Evolutionary conservation across 2,113 vertebrate species (phyloP), one percentile per base, ranked within the genome.

Genomic region (Origma solitaria): DNA sequence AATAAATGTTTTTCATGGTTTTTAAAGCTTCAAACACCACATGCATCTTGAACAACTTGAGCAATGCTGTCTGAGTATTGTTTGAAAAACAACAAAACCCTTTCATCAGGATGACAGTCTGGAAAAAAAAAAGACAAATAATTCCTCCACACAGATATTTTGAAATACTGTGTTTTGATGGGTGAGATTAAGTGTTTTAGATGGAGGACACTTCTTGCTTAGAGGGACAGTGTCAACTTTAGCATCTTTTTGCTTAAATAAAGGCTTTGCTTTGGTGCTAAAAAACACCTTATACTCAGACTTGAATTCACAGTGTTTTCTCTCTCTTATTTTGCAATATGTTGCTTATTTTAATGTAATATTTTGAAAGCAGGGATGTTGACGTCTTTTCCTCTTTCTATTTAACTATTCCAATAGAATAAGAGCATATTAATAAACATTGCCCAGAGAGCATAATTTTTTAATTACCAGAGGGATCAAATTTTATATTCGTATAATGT

Each of bases 171-270:
- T 72, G 80, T 78, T 87, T 90, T 97, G 96, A 96, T 88, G 78
- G 79, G 47, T 94, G 66, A 91, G 60, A 86, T 71, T 77, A 90
- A 78, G 84, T 93, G 12, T 51, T 93, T 94, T 79, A 92, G 85
- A 95, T 87, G 86, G 56, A 96, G 95, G 76, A 92, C 82, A 76
- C 18, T 71, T 96, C 65, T 94, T 96, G 95, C 95, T 96, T 94
- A 82, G 88, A 96, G 96, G 94, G 93, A 96, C 92, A 88, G 13
- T 89, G 73, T 89, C 78, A 96, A 85, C n/a, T 58, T 96, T 61
- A 95, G 19, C 73, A 90, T 87, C 20, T 87, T 88, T 90, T 92
- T 92, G 15, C 25, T 68, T 77, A 65, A 88, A 82, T 58, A 68
- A 76, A 85, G 10, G 15, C 15, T 81, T 91, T 90, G 15, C n/a